Percentiles rank a stretch among this genome's conserved stretches.
Conservation (phyloP, 2,888 invertebrate species). For the Brachyptera risi region DNA sequence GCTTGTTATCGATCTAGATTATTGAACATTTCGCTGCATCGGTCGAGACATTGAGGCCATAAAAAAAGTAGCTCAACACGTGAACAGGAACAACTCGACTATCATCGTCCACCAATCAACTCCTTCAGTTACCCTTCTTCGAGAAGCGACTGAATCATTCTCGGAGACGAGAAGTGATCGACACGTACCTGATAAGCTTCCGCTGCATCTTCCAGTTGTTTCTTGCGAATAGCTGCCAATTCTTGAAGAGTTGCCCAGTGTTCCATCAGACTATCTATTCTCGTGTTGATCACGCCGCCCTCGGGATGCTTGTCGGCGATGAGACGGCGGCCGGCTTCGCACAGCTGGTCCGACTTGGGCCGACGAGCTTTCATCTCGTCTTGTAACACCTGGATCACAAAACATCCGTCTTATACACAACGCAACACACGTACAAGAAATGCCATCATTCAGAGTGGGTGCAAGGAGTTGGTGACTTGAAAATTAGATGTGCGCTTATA, state of each 20-base stretch:
- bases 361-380: constrained; percentile 83
- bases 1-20: too few species aligned
- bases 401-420: constrained; percentile 1
- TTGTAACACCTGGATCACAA: constrained; percentile 48
- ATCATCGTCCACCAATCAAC: too few species aligned
- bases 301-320: constrained; percentile 80
- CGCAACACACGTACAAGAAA: constrained; percentile 5
- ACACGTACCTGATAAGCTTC: constrained; percentile 79
- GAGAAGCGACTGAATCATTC: too few species aligned
- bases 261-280: constrained; percentile 71
- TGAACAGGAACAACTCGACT: too few species aligned
- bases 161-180: neutral
- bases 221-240: constrained; percentile 66
- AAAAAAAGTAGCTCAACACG: too few species aligned
- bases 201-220: constrained; percentile 78
- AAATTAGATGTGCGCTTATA: too few species aligned
- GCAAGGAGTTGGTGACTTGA: too few species aligned
- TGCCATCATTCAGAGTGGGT: too few species aligned
- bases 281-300: constrained; percentile 72
- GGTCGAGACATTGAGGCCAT: too few species aligned
- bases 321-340: constrained; percentile 59
- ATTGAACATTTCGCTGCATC: too few species aligned
- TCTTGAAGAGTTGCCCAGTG: constrained; percentile 90
- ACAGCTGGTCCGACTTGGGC: constrained; percentile 65
- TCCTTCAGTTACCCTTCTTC: too few species aligned